Base-by-base conservation (phyloP, 2,113 vertebrate species). In the Telmatochromis brichardi region DNA sequence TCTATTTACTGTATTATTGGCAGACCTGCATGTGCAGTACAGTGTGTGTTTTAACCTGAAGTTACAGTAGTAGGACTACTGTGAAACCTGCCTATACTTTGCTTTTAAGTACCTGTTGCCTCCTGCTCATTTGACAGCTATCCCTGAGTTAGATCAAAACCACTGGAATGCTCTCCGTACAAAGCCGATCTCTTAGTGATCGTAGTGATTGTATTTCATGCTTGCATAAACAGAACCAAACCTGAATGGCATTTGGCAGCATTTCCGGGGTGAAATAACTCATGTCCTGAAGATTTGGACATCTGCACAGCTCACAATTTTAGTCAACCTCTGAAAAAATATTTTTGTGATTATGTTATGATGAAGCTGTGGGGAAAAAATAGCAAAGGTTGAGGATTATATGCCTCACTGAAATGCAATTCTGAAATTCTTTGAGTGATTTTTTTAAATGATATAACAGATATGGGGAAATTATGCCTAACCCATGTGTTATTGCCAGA, bases 1-100 rank as follows among this genome's bases (percentile, higher is more conserved):
- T 78, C 47, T 53, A 19, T 82, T 88, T 4, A 12, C 10, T 86
- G n/a, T 89, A 79, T 92, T 88, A 85, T 86, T 90, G 88, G 76
- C 71, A n/a, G 82, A 92, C 92, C 87, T 76, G 65, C n/a, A 37
- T 51, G 7, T 57, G 14, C 50, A 55, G 73, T 53, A 31, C 54
- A 51, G 82, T 82, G 47, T 86, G 73, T 78, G 45, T 63, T 21
- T 76, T 2, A 80, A 54, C 12, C 37, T 73, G 68, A 73, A 73
- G 40, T 23, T 47, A n/a, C 47, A 65, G 6, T 7, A 53, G 23
- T 7, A 5, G 50, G 21, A 35, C 17, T 28, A 54, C 68, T 73
- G 78, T 33, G 50, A 7, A 40, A 84, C 12, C 47, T 82, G 55
- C 40, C 40, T 40, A 3, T 21, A 26, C 23, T 21, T 81, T 83